Evolutionary conservation across 2,113 vertebrate genomes (phyloP).

Genomic region (Pungitius pungitius): DNA sequence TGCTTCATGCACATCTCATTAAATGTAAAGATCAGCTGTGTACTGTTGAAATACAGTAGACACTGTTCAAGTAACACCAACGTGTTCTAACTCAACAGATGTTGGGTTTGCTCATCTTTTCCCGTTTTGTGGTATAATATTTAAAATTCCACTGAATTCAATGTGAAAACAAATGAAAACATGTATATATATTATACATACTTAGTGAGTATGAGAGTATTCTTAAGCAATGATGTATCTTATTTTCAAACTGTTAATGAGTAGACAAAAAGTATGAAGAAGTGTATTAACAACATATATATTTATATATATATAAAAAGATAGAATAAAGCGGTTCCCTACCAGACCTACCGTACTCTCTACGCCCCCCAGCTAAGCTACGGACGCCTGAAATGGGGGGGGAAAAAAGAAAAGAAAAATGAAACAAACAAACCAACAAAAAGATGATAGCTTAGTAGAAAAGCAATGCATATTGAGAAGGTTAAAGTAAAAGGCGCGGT

Average conservation of each 20-base stretch:
- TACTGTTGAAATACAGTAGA: slow-evolving; percentile 27
- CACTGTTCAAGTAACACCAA: slow-evolving; percentile 23
- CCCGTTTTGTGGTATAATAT: slow-evolving; percentile 15
- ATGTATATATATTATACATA: slow-evolving; percentile 65
- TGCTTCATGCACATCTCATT: slow-evolving; percentile 29
- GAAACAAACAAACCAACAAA: slow-evolving; percentile 71
- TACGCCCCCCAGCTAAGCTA: slow-evolving; percentile 84
- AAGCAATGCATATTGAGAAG: slow-evolving; percentile 67
- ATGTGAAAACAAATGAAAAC: slow-evolving; percentile 70
- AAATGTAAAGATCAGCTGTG: slow-evolving; percentile 24
- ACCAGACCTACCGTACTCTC: slow-evolving; percentile 84
- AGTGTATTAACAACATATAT: slow-evolving; percentile 66
- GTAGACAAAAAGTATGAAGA: slow-evolving; percentile 76
- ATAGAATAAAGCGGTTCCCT: slow-evolving; percentile 75
- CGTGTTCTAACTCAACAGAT: slow-evolving; percentile 31
- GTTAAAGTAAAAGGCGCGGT: slow-evolving; percentile 63
- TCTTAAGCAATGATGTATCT: slow-evolving; percentile 48
- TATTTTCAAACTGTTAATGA: slow-evolving; percentile 65
- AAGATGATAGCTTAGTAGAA: slow-evolving; percentile 79
- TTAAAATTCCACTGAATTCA: slow-evolving; percentile 47
- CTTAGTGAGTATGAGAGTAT: slow-evolving; percentile 50
- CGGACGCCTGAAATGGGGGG: slow-evolving; percentile 78
- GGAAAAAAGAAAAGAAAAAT: slow-evolving; percentile 42
- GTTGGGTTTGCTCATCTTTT: slow-evolving; percentile 4
- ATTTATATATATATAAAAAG: slow-evolving; percentile 33